Conservation (phyloP, 1,140 invertebrate genomes). For the Geopemphigus sp. region DNA sequence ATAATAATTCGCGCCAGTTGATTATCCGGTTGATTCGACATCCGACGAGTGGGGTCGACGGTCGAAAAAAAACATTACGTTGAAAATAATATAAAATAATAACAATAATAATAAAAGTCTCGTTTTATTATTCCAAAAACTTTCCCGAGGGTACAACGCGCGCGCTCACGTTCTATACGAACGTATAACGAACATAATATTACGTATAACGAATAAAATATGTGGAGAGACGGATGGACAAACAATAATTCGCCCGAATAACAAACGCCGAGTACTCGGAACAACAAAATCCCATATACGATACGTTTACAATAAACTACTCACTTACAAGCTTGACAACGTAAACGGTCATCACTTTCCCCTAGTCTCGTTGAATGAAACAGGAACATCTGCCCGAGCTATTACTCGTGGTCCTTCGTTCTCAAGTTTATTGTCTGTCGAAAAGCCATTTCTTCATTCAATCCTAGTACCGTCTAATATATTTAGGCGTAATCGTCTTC, state of each 20-base stretch:
- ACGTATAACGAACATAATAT: background rate
- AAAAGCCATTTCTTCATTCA: too few species aligned
- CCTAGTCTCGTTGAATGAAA: too few species aligned
- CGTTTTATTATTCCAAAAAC: background rate
- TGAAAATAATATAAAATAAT: background rate
- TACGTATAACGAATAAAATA: background rate
- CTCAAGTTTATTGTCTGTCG: too few species aligned
- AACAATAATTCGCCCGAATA: conserved; percentile 2
- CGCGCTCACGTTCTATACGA: background rate
- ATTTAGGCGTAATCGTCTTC: too few species aligned
- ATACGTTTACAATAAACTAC: too few species aligned
- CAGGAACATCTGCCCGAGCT: too few species aligned
- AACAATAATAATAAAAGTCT: background rate
- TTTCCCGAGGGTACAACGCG: background rate
- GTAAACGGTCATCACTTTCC: too few species aligned
- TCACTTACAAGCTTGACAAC: too few species aligned
- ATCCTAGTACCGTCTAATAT: too few species aligned
- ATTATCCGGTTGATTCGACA: background rate
- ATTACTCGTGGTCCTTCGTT: too few species aligned
- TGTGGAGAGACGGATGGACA: too few species aligned
- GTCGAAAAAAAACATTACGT: background rate
- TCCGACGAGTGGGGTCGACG: background rate
- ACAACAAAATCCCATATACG: too few species aligned
- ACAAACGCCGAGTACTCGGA: background rate
- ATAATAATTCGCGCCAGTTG: background rate